phyloP scores from a whole-genome alignment of 2,888 invertebrate genomes.

The Pecten maximus region DNA sequence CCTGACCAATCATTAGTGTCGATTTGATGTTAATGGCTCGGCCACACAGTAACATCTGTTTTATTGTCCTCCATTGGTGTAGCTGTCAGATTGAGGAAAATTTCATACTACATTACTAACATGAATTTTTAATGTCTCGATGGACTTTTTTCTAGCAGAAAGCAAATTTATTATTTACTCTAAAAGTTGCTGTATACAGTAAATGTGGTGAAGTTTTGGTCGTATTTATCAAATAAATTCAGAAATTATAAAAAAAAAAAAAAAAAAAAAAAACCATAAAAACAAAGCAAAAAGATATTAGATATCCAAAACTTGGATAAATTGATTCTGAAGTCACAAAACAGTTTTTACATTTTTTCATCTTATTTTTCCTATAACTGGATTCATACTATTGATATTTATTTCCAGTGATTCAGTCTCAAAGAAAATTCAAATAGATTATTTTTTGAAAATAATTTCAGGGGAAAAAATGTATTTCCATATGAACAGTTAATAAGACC shows the following conservation, averaged over 20 bases:
- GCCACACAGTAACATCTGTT: background rate
- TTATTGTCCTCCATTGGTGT: background rate
- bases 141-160: background rate
- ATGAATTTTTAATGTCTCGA: background rate
- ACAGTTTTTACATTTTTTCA: too few relatives aligned
- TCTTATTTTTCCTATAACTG: background rate
- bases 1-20: background rate
- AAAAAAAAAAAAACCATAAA: too few relatives aligned
- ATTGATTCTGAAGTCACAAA: too few relatives aligned
- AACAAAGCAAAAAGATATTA: too few relatives aligned
- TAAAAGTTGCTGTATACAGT: background rate
- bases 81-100: background rate
- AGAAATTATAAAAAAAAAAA: too few relatives aligned
- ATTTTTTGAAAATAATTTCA: background rate
- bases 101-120: slow-evolving; percentile 1
- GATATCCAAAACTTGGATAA: too few relatives aligned
- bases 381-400: background rate
- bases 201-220: background rate
- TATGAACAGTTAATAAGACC: background rate
- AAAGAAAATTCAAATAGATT: too few relatives aligned
- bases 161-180: background rate
- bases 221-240: background rate
- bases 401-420: background rate
- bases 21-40: background rate
- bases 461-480: background rate